Base-by-base conservation (phyloP, 37 sponge, comb jelly and placozoan species). In the Beroe forskalii region DNA sequence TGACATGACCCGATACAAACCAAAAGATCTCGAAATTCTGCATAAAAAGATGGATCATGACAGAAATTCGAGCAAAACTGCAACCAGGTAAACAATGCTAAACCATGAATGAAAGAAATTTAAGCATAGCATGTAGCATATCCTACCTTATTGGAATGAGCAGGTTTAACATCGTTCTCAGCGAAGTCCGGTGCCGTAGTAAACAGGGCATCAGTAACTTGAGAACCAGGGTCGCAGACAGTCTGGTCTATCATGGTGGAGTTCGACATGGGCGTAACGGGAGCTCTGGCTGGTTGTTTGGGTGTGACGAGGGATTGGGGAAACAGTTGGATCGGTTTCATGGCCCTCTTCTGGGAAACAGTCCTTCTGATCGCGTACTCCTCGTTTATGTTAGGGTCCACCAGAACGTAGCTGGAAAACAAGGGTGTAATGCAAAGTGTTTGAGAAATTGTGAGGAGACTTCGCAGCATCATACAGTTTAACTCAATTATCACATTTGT, bases 231-330 rank as follows among this genome's bases (percentile, higher is more conserved):
- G 32, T 35, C 38, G 12, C 32, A 32, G 1, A 69, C 39, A 4
- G 32, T 38, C 25, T 80, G 44, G 1, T 80, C 86, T 28, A 80
- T 80, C 86, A 80, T 80, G 4, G 86, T 80, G 30, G 86, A 80
- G 22, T 80, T 80, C 27, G 86, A 80, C 86, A 80, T 80, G 28
- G 86, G 86, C 6, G 86, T 80, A 24, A 80, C 86, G 0, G 86
- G 86, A 0, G 37, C 42, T 80, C 42, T 80, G 86, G 55, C 55
- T 44, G 86, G 55, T 38, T 23, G 28, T 6, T 8, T 44, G 2
- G 86, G 86, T 32, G 86, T 80, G 1, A 69, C 72, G 12, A 48
- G 55, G 1, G 72, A 32, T 35, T 69, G 72, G 1, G 27, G 72
- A 48, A 80, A 80, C 28, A 80, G 55, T 24, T 41, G 37, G 55